Evolutionary conservation across 2,797 vertebrate genomes (phyloP).

Genomic region (Scarus forsteni): DNA sequence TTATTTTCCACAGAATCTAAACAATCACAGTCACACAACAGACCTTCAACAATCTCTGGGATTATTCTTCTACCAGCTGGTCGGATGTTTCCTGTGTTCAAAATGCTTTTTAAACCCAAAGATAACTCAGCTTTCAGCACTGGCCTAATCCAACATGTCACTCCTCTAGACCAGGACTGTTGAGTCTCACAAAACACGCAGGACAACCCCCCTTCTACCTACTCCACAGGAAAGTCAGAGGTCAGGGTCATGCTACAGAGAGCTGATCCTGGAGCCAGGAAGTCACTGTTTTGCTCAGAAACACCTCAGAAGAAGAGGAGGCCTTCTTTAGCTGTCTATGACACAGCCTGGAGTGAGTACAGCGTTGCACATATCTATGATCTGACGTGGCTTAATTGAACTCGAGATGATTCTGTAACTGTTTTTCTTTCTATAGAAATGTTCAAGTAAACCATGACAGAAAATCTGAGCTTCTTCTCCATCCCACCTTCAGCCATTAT

Average conservation of each 20-base stretch:
- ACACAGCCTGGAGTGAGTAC: too few species aligned
- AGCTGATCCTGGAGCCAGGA: neutral
- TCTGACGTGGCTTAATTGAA: too few species aligned
- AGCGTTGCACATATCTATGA: too few species aligned
- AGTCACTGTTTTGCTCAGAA: neutral
- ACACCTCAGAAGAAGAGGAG: neutral
- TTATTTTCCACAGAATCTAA: neutral
- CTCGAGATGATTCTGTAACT: too few species aligned
- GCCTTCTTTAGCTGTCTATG: neutral
- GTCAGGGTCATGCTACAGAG: constrained; percentile 23
- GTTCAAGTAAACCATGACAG: too few species aligned
- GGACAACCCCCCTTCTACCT: neutral
- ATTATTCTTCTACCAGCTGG: neutral
- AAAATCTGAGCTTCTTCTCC: too few species aligned
- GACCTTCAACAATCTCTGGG: too few species aligned
- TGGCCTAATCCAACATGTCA: constrained; percentile 3
- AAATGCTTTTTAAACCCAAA: too few species aligned
- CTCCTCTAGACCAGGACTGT: constrained; percentile 13
- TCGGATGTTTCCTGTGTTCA: neutral
- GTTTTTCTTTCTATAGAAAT: too few species aligned
- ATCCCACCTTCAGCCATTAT: too few species aligned
- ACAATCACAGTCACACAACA: neutral
- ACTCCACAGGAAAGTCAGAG: constrained; percentile 31
- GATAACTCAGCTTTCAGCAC: too few species aligned
- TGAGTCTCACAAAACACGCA: constrained; percentile 28